Conservation (phyloP, 1,140 invertebrate genomes). For the Marisa cornuarietis region DNA sequence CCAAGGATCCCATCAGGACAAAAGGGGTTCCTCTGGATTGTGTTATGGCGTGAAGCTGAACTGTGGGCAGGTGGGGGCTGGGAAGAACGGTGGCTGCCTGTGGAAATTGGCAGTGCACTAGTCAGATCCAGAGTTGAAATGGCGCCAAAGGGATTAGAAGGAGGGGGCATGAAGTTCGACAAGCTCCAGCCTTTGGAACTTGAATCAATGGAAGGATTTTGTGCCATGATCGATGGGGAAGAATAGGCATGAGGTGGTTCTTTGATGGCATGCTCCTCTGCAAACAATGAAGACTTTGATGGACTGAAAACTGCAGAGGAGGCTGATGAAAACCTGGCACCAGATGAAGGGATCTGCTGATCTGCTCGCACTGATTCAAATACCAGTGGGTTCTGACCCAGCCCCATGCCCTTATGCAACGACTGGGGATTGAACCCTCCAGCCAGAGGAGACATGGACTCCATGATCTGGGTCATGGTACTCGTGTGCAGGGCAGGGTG, state of each 20-base stretch:
- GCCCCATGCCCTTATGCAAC: constrained; percentile 41
- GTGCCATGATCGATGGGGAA: constrained; percentile 18
- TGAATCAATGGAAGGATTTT: constrained; percentile 26
- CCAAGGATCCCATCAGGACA: constrained; percentile 28
- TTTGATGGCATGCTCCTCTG: constrained; percentile 18
- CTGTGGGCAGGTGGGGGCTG: constrained; percentile 58
- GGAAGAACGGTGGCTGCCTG: constrained; percentile 12
- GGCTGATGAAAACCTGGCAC: constrained; percentile 9
- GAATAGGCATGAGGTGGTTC: constrained; percentile 20
- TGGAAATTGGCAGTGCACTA: constrained; percentile 19
- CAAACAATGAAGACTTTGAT: constrained; percentile 23
- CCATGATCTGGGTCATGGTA: constrained; percentile 40
- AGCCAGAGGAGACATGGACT: constrained; percentile 37
- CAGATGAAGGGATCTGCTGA: constrained; percentile 17
- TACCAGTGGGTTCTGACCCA: constrained; percentile 35
- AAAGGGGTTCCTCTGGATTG: constrained; percentile 39
- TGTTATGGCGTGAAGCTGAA: constrained; percentile 21
- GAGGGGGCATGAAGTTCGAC: constrained; percentile 44
- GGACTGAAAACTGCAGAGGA: constrained; percentile 15
- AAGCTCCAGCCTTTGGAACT: constrained; percentile 41
- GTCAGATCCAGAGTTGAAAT: constrained; percentile 19
- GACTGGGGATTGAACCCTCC: constrained; percentile 34
- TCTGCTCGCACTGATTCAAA: constrained; percentile 33
- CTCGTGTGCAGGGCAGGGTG: constrained; percentile 14
- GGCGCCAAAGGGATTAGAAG: constrained; percentile 34